Evolutionary conservation across 2,113 vertebrate genomes (phyloP), one percentile per base, ranked within the genome.

Genomic region (Pitta sordida): DNA sequence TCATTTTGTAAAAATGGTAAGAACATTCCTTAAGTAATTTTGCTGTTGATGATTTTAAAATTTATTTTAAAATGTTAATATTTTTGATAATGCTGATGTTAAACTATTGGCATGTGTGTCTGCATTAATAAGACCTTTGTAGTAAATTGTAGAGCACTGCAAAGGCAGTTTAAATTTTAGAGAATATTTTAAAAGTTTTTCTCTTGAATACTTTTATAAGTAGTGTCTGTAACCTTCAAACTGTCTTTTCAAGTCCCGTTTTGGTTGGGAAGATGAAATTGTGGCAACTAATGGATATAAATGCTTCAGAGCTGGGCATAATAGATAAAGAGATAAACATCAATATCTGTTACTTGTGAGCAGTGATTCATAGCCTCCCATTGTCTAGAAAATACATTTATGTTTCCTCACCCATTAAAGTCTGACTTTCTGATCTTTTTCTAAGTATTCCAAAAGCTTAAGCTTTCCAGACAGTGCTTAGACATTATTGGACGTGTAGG

Each of bases 211-310:
- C 19, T 69, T 75, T 19, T 74, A 10, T 17, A 52, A 49, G 60
- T 23, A 32, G 22, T 59, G 11, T 74, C 53, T 75, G 22, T 63
- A 77, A 34, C 48, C 51, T 93, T 85, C 49, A 84, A 46, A 34
- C 22, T 37, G 22, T 69, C 53, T 70, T 62, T 85, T 75, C 41
- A 65, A 83, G 49, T 70, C 32, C 29, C 3, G 2, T 89, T 76
- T 88, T 83, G 15, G 7, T 34, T 69, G 48, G 79, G 20, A 68
- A 83, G 59, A 46, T 74, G n/a, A 88, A 88, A 59, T 79, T 83
- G 49, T 52, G 41, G 34, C 2, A 2, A 77, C 11, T 83, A 52
- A 68, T 51, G 34, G 29, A 44, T 64, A 46, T 63, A 79, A 69
- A 46, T 73, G 19, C 41, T 64, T 91, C 51, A 69, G 3, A 62